Base-by-base conservation (phyloP, 2,888 invertebrate genomes). In the Orgyia antiqua region DNA sequence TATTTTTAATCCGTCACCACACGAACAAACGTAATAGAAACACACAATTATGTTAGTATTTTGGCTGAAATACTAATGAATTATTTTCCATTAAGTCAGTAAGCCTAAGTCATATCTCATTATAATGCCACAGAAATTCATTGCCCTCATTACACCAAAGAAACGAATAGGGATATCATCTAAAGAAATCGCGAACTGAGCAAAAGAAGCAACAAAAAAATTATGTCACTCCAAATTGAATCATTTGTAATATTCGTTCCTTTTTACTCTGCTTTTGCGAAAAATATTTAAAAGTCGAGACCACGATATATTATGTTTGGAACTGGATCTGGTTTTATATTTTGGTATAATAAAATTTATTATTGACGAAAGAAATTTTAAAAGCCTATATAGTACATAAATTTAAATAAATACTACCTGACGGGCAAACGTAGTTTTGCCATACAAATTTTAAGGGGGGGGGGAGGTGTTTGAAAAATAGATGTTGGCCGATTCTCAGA, bases 171-270 rank as follows among this genome's bases (percentile, higher is more conserved):
- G 63, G 70, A 74, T 74, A 73, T 65, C 66, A 55, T 52, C 57
- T 55, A 58, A 68, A 65, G 64, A 67, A 75, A 73, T 74, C 69
- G 61, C 58, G 51, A 56, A 56, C 45, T 51, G 45, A 43, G 45
- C 50, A 54, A 59, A 60, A 53, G 56, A 56, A 66, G 63, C 65
- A 64, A 68, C 73, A 76, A 71, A 75, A 57, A 76, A 76, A 73
- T 72, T 72, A 76, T 70, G 76, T 71, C 68, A 55, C 62, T 60
- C 65, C 62, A 72, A 77, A 79, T 80, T 77, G 76, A 76, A 80
- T 72, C 74, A 76, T 79, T 80, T 79, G 74, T 79, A 75, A 76
- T 75, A 75, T 73, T 75, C 76, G 70, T 78, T 74, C 68, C 64
- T 73, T 68, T 69, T 69, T 71, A 67, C 64, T 70, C 59, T 61